These are phyloP conservation scores for Nautilus pompilius DNA, from an alignment of 1,140 invertebrate genomes.

Conservation along the genomic window DNA sequence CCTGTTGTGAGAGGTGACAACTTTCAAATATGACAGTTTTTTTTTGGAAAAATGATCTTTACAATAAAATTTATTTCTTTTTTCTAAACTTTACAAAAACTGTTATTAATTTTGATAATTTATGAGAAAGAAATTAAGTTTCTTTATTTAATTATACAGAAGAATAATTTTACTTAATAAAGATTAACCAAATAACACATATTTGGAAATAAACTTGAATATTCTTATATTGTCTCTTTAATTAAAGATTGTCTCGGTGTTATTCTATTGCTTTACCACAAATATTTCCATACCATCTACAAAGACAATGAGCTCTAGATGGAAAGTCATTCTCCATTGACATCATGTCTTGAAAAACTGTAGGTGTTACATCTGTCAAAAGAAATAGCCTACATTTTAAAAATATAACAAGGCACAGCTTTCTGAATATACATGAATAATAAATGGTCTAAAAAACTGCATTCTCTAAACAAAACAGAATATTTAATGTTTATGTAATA, in stretches of 20 bases:
- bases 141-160: neutral
- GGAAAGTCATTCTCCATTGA: conserved; percentile 69
- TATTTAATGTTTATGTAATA: no score
- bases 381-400: neutral
- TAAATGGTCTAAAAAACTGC: no score
- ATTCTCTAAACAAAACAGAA: no score
- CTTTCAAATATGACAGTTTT: no score
- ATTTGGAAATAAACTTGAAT: neutral
- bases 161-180: neutral
- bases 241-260: neutral
- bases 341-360: conserved; percentile 64
- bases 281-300: conserved; percentile 44
- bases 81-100: no score
- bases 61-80: no score
- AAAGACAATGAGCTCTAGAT: conserved; percentile 54
- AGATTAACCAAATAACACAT: neutral
- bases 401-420: neutral
- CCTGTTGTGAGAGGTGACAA: no score
- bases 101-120: no score
- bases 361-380: conserved; percentile 35
- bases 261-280: neutral
- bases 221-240: neutral
- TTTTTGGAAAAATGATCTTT: no score
- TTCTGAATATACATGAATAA: neutral
- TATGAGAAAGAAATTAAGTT: no score